Evolutionary conservation across 2,888 invertebrate species (phyloP), one percentile per base, ranked within the genome.

Genomic region (Eupithecia abbreviata): DNA sequence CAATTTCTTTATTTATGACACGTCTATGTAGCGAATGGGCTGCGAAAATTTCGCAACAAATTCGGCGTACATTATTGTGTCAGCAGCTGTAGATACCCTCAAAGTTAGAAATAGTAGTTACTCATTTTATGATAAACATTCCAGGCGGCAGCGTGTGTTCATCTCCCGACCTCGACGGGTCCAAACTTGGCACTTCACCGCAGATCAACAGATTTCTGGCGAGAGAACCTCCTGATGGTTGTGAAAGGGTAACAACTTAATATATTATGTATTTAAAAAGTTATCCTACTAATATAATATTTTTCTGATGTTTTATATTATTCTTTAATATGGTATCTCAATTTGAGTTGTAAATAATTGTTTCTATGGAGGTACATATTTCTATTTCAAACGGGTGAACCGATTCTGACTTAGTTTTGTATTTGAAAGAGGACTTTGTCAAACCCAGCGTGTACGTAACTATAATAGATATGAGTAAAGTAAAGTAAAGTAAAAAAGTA

Each of bases 151-250:
- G 97, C 89, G 96, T 97, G 78, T 97, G 97, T 85, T 97, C 97
- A 71, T 97, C 97, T 79, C 97, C 97, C 30, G 97, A 97, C 87
- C 96, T 97, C 80, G 97, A 97, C 84, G 95, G 96, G 77, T 96
- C 96, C 83, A 96, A 96, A 86, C 95, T 97, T 77, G 97, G 97
- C 74, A 97, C 98, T 78, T 98, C 98, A 80, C 98, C 98, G 62
- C 97, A 97, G 90, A 98, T 98, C 88, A 98, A 98, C 91, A 96
- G 97, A 88, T 98, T 98, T 92, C 95, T 98, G 88, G 97, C 98
- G 62, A 95, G 98, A 73, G 98, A 98, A 92, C 98, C 98, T 72
- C 98, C 98, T 43, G 98, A 98, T 95, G 98, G 98, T 88, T 98
- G 98, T 95, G 98, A 98, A 95, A 97, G 97, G 94, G 97, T 95